Evolutionary conservation across 92 coral and sea anemone genomes (phyloP).

Genomic region (Desmophyllum pertusum): DNA sequence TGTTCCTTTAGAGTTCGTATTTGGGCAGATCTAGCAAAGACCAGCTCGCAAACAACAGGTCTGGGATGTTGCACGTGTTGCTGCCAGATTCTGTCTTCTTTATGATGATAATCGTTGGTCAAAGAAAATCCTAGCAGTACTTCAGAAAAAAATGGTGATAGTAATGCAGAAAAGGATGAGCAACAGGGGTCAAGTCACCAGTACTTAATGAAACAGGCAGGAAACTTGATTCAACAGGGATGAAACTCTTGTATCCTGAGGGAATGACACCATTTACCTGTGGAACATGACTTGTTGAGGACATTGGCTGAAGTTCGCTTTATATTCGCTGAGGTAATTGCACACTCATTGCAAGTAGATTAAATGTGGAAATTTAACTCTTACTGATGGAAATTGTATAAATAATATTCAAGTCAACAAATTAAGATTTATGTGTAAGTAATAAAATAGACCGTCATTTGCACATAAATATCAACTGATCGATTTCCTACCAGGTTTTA

Average conservation of each 20-base stretch:
- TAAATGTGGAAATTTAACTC: background rate
- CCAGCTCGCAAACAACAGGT: conserved; percentile 97
- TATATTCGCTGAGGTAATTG: conserved; percentile 93
- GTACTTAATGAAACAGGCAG: conserved; percentile 58
- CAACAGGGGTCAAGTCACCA: conserved; percentile 58
- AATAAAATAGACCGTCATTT: no score
- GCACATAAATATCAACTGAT: no score
- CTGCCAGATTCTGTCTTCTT: conserved; percentile 95
- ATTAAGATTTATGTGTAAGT: no score
- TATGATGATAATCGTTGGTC: conserved; percentile 98
- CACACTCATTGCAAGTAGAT: background rate
- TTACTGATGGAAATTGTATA: no score
- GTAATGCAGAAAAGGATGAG: conserved; percentile 53
- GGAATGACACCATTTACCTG: conserved; percentile 79
- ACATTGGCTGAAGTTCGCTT: conserved; percentile 88
- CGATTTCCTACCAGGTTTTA: background rate
- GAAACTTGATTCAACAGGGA: conserved; percentile 80
- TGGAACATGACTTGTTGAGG: conserved; percentile 91
- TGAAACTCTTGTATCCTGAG: conserved; percentile 71
- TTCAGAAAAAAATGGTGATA: conserved; percentile 44
- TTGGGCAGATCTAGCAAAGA: conserved; percentile 97
- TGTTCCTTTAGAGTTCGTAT: conserved; percentile 76
- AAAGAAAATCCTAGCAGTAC: conserved; percentile 50
- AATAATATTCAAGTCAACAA: background rate
- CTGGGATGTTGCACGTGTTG: conserved; percentile 99